phyloP scores from a whole-genome alignment of 2,113 vertebrate species.

The Cephalopholis sonnerati region DNA sequence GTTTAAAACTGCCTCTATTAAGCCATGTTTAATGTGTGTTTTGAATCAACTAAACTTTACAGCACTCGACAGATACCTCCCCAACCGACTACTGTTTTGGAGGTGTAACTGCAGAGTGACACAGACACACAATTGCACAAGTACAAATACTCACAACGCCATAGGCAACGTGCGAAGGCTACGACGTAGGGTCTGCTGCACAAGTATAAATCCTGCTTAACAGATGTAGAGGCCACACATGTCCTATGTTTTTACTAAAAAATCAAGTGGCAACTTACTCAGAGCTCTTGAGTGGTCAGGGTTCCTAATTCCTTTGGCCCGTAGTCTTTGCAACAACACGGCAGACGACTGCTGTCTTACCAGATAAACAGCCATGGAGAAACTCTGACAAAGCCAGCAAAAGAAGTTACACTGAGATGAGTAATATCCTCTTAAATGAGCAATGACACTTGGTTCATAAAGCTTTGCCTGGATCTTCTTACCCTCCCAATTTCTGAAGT shows the following conservation, averaged over 20 bases:
- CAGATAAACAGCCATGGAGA: constrained; percentile 99
- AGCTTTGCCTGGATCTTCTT: constrained; percentile 58
- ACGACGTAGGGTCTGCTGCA: too few relatives aligned
- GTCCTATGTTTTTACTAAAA: not conserved
- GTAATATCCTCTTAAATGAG: not conserved
- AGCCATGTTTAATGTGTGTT: too few relatives aligned
- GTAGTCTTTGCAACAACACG: constrained; percentile 95
- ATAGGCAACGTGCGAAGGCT: too few relatives aligned
- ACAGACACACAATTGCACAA: too few relatives aligned
- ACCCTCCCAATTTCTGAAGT: constrained; percentile 98
- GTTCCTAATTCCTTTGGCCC: constrained; percentile 97
- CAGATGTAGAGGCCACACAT: not conserved
- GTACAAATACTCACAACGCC: too few relatives aligned
- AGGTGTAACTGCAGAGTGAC: too few relatives aligned
- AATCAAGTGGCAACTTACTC: constrained; percentile 86
- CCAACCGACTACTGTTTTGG: too few relatives aligned
- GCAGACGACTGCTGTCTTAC: constrained; percentile 97
- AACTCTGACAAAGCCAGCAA: constrained; percentile 86
- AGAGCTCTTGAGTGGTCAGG: constrained; percentile 98
- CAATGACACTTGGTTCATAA: not conserved
- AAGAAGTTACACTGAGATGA: not conserved
- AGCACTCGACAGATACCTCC: too few relatives aligned
- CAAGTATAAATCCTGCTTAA: too few relatives aligned
- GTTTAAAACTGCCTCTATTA: too few relatives aligned
- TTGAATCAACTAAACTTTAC: too few relatives aligned